Conservation (phyloP, 2,113 vertebrate genomes). For the Cephalopterus ornatus region DNA sequence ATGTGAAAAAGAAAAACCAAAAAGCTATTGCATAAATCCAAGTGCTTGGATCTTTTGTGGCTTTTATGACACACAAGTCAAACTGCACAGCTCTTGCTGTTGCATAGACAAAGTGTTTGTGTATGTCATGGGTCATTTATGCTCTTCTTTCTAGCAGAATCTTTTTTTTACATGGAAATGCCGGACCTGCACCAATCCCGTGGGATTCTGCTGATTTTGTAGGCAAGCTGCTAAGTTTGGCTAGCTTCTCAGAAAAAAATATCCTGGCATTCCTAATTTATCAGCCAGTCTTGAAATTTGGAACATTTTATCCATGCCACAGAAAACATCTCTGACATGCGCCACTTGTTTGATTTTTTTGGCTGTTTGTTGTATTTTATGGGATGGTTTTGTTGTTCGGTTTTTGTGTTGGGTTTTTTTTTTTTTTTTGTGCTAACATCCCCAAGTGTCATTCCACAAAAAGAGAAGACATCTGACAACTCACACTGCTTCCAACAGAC, state of each 20-base stretch:
- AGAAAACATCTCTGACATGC: neutral
- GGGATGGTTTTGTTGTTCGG: neutral
- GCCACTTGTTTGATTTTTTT: neutral
- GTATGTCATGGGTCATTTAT: neutral
- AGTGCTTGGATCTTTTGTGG: neutral
- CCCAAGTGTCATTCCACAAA: neutral
- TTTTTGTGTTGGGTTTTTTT: neutral
- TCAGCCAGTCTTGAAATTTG: neutral
- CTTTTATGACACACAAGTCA: neutral
- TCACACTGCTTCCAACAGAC: neutral
- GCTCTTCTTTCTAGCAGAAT: neutral
- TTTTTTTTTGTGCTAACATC: neutral
- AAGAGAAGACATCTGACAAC: neutral
- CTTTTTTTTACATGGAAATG: neutral
- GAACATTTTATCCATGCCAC: neutral
- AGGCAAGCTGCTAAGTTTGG: neutral
- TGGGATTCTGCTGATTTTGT: constrained; percentile 5
- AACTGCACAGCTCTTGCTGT: neutral
- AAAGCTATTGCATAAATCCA: neutral
- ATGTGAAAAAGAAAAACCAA: neutral
- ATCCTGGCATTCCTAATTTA: neutral
- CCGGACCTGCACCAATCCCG: neutral
- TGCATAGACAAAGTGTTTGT: neutral
- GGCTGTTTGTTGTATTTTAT: neutral
- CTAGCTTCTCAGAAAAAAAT: neutral